These are phyloP conservation scores for Protobothrops mucrosquamatus DNA, from an alignment of 2,113 vertebrate genomes.

Conservation along the genomic window DNA sequence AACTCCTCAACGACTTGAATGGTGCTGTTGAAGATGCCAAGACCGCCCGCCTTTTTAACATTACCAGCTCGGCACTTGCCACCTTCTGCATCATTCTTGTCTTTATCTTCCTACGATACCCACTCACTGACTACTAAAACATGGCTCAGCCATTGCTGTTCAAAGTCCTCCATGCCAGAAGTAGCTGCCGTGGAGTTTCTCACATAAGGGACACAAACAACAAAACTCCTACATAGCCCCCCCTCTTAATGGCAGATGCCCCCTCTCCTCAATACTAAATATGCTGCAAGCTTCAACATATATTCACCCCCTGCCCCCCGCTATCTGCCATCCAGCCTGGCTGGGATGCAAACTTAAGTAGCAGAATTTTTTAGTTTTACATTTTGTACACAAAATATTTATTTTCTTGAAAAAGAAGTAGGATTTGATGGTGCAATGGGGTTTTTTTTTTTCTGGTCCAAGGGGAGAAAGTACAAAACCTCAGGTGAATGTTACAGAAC, in stretches of 20 bases:
- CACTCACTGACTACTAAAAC: slow-evolving; percentile 76
- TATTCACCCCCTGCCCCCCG: background rate
- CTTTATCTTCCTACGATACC: slow-evolving; percentile 78
- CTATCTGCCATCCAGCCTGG: slow-evolving; percentile 13
- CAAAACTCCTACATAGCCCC: background rate
- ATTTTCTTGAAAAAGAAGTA: slow-evolving; percentile 43
- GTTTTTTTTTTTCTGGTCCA: background rate
- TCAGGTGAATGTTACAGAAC: background rate
- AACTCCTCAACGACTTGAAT: slow-evolving; percentile 77
- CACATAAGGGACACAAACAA: slow-evolving; percentile 53
- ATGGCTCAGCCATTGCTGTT: background rate
- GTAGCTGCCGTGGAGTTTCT: slow-evolving; percentile 56
- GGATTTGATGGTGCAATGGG: slow-evolving; percentile 17
- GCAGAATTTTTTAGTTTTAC: slow-evolving; percentile 40
- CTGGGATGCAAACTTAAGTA: slow-evolving; percentile 35
- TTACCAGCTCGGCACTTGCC: slow-evolving; percentile 79
- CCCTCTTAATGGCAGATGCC: slow-evolving; percentile 35
- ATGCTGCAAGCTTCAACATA: slow-evolving; percentile 4
- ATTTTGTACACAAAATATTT: slow-evolving; percentile 34
- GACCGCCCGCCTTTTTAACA: slow-evolving; percentile 79
- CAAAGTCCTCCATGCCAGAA: slow-evolving; percentile 42
- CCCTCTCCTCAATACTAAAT: background rate
- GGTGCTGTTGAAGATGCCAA: slow-evolving; percentile 80
- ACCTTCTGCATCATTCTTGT: slow-evolving; percentile 77
- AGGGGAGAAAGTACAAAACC: background rate